Percentiles rank a stretch among this genome's conserved stretches.
phyloP scores from a whole-genome alignment of 2,113 vertebrate species.

The Callocephalon fimbriatum region DNA sequence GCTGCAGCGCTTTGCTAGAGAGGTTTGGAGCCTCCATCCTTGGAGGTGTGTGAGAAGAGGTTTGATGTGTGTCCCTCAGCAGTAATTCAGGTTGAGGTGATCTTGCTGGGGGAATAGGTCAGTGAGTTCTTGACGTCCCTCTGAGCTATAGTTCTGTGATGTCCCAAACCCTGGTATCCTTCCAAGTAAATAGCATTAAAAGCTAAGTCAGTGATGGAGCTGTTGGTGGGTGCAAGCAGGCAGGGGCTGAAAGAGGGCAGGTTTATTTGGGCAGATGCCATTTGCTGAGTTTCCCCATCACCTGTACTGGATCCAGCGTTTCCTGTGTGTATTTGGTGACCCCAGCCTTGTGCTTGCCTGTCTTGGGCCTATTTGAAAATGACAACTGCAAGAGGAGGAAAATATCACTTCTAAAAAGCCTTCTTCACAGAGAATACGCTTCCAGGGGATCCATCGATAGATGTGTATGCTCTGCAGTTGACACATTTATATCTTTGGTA shows the following conservation, averaged over 20 bases:
- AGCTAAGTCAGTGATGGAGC: neutral
- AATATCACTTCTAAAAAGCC: neutral
- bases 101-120: neutral
- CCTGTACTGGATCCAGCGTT: neutral
- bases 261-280: neutral
- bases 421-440: neutral
- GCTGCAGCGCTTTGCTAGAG: neutral
- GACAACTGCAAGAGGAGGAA: neutral
- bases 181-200: neutral
- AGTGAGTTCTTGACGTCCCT: fast-evolving
- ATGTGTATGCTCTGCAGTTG: neutral
- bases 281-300: neutral
- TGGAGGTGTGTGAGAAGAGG: neutral
- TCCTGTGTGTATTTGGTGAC: neutral
- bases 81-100: neutral
- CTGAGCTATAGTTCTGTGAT: neutral
- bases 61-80: neutral
- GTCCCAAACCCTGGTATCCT: neutral
- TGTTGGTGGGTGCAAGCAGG: neutral
- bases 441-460: neutral
- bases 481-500: neutral
- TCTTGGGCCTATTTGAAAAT: constrained; percentile 2
- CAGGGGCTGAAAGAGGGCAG: neutral
- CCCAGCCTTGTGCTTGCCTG: neutral
- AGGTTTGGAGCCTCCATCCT: neutral